Evolutionary conservation across 2,888 invertebrate species (phyloP).

Genomic region (Harpalus rufipes): DNA sequence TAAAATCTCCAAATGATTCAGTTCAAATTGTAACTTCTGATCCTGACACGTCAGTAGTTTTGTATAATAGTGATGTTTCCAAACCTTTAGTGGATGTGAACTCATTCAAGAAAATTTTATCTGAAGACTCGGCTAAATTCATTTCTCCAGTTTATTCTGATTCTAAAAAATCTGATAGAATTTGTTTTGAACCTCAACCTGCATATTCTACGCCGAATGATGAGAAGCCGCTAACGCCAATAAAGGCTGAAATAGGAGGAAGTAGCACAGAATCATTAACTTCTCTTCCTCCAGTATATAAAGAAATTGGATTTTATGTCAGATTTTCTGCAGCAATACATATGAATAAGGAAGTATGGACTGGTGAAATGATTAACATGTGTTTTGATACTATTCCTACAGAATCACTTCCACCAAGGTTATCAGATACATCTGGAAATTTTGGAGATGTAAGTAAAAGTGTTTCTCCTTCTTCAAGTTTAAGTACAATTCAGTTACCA

Average conservation of each 20-base stretch:
- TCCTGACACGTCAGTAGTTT: conserved; percentile 14
- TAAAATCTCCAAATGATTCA: conserved; percentile 29
- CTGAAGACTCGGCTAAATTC: conserved; percentile 39
- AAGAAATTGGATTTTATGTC: conserved; percentile 64
- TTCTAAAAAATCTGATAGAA: conserved; percentile 18
- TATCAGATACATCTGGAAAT: conserved; percentile 64
- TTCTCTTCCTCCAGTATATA: conserved; percentile 49
- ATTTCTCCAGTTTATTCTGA: conserved; percentile 42
- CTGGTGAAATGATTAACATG: conserved; percentile 59
- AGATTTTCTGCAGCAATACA: conserved; percentile 60
- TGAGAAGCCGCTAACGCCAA: background rate
- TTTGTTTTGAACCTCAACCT: conserved; percentile 25
- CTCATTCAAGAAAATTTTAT: conserved; percentile 26
- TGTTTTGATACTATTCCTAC: conserved; percentile 54
- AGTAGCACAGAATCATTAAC: conserved; percentile 35
- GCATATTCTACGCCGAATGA: conserved; percentile 58
- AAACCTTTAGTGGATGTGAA: conserved; percentile 3
- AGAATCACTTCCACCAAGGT: conserved; percentile 18
- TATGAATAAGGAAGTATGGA: conserved; percentile 50
- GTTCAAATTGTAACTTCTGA: conserved; percentile 22
- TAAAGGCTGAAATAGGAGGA: background rate
- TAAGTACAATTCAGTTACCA: conserved; percentile 58
- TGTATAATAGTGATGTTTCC: conserved; percentile 9
- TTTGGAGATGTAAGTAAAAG: conserved; percentile 68
- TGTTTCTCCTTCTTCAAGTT: conserved; percentile 62